Evolutionary conservation across 2,797 vertebrate genomes (phyloP).

Genomic region (Passerculus sandwichensis): DNA sequence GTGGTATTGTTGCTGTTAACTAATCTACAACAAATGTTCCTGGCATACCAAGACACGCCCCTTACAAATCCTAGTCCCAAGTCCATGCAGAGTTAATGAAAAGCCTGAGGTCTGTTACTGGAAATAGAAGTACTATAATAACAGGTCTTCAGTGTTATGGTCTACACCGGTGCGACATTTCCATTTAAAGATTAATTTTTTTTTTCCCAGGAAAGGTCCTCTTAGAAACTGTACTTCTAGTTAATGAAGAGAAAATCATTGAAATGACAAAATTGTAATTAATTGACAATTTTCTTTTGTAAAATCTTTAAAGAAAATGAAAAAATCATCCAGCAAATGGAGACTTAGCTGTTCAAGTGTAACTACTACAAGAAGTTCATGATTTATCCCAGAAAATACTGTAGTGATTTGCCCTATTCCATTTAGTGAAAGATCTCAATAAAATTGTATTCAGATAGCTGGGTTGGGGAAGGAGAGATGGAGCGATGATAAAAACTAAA

Average conservation of each 20-base stretch:
- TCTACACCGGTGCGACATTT: neutral
- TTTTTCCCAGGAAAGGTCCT: neutral
- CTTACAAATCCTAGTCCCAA: neutral
- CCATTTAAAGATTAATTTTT: neutral
- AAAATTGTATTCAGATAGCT: neutral
- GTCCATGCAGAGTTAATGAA: neutral
- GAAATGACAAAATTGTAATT: neutral
- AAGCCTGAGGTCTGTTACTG: neutral
- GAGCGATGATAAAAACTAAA: neutral
- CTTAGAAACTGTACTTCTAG: neutral
- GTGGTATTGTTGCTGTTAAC: neutral
- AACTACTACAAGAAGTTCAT: neutral
- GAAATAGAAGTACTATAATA: neutral
- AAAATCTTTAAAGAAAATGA: neutral
- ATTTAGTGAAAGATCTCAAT: neutral
- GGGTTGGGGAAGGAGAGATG: neutral
- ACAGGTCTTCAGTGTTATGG: neutral
- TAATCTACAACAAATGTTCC: neutral
- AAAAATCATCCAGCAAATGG: neutral
- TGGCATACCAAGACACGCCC: neutral
- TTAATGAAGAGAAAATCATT: neutral
- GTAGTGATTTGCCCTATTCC: neutral
- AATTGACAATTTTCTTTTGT: neutral
- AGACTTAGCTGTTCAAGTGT: neutral
- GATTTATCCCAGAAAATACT: neutral